Evolutionary conservation across 2,797 vertebrate species (phyloP).

Genomic region (Sparidentex hasta): DNA sequence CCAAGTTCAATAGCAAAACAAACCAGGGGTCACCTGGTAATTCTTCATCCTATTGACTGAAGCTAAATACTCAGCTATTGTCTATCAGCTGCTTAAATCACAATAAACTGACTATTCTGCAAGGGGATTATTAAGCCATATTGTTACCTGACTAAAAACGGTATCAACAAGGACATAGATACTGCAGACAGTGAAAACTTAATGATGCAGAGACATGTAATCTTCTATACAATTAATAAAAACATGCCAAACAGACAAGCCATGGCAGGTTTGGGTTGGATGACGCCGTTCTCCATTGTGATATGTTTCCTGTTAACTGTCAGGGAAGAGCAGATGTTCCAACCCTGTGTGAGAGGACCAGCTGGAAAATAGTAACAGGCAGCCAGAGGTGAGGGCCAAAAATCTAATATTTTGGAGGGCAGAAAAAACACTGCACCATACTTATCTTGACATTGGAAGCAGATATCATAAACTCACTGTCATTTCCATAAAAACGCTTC

Average conservation of each 20-base stretch:
- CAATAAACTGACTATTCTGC: slow-evolving; percentile 15
- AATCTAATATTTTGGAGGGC: slow-evolving; percentile 57
- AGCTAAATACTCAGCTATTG: slow-evolving; percentile 24
- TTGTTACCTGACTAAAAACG: slow-evolving; percentile 16
- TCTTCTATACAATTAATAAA: slow-evolving; percentile 50
- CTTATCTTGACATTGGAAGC: slow-evolving; percentile 14
- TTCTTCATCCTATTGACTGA: slow-evolving; percentile 28
- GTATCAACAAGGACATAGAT: slow-evolving; percentile 12
- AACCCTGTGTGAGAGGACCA: slow-evolving; percentile 43
- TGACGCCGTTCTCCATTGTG: slow-evolving; percentile 54
- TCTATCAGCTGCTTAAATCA: slow-evolving; percentile 13
- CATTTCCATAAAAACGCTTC: neutral
- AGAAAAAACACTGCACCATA: slow-evolving; percentile 43
- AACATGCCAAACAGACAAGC: slow-evolving; percentile 43
- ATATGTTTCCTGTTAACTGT: slow-evolving; percentile 70
- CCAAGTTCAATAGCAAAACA: slow-evolving; percentile 40
- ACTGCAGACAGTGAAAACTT: slow-evolving; percentile 38
- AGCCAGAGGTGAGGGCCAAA: slow-evolving; percentile 41
- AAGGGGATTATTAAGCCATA: slow-evolving; percentile 36
- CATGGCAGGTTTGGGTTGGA: slow-evolving; percentile 44
- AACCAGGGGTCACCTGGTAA: slow-evolving; percentile 45
- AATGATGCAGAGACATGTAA: slow-evolving; percentile 45
- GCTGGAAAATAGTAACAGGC: slow-evolving; percentile 66
- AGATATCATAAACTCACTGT: slow-evolving; percentile 12
- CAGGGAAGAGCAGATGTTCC: slow-evolving; percentile 64